Percentiles rank a stretch among this genome's conserved stretches.
Conservation (phyloP, 2,797 vertebrate genomes). For the Megalops cyprinoides region DNA sequence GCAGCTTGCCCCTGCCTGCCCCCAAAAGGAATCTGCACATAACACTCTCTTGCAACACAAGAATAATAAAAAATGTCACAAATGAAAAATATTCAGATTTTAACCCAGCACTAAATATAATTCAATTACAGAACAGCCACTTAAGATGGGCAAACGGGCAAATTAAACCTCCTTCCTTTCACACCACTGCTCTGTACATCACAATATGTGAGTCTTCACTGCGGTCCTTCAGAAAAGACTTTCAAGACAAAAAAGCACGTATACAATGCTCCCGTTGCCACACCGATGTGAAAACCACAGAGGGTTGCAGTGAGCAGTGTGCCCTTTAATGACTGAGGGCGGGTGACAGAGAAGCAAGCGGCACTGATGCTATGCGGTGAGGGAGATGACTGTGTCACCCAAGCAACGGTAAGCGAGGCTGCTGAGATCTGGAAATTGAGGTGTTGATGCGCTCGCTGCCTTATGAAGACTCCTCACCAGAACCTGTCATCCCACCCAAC, state of each 20-base stretch:
- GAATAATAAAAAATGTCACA: no score
- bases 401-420: background rate
- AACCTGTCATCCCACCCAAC: background rate
- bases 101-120: background rate
- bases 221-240: background rate
- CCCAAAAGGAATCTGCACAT: no score
- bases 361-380: background rate
- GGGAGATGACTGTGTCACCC: background rate
- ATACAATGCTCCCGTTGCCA: background rate
- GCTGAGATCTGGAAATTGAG: background rate
- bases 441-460: background rate
- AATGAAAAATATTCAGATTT: no score
- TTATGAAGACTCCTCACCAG: background rate
- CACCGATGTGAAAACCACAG: slow-evolving; percentile 13
- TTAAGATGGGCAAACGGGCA: background rate
- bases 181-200: background rate
- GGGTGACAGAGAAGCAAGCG: background rate
- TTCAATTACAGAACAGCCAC: background rate
- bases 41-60: no score
- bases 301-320: background rate
- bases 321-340: background rate
- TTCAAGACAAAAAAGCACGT: background rate
- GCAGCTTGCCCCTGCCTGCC: no score
- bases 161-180: no score
- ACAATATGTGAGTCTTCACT: background rate